Evolutionary conservation across 1,140 invertebrate species (phyloP).

Genomic region (Drosophila arizonae): DNA sequence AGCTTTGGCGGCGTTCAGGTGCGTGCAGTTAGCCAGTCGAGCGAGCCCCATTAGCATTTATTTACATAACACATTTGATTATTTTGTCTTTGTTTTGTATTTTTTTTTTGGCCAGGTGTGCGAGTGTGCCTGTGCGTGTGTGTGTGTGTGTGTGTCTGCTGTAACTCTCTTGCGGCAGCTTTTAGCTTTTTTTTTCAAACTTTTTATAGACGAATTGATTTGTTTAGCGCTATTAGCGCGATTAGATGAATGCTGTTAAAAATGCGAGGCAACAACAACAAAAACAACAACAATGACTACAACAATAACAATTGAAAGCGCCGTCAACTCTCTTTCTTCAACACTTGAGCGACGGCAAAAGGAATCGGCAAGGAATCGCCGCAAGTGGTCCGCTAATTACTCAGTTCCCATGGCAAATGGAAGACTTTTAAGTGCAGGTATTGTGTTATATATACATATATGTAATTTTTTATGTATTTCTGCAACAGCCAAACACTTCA

Average conservation of each 20-base stretch:
- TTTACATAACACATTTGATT: conserved; percentile 68
- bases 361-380: conserved; percentile 25
- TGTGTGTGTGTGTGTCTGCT: conserved; percentile 46
- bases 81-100: not conserved
- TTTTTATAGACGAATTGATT: conserved; percentile 60
- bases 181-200: conserved; percentile 41
- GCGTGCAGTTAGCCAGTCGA: conserved; percentile 60
- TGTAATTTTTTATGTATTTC: no score
- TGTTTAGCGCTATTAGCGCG: conserved; percentile 77
- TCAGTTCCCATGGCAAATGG: conserved; percentile 61
- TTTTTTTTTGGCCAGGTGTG: conserved; percentile 33
- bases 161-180: conserved; percentile 69
- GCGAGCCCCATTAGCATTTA: conserved; percentile 71
- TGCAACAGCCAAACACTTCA: conserved; percentile 38
- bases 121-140: conserved; percentile 28
- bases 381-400: conserved; percentile 77
- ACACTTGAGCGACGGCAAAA: conserved; percentile 36
- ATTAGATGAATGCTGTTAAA: conserved; percentile 54
- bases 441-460: conserved; percentile 1
- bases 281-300: conserved; percentile 33
- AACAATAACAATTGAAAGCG: conserved; percentile 37
- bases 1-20: conserved; percentile 54
- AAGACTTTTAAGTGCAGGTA: conserved; percentile 40
- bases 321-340: conserved; percentile 52
- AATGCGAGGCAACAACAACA: conserved; percentile 19